Evolutionary conservation across 1,140 invertebrate species (phyloP), one percentile per base, ranked within the genome.

Genomic region (Prorops nasuta): DNA sequence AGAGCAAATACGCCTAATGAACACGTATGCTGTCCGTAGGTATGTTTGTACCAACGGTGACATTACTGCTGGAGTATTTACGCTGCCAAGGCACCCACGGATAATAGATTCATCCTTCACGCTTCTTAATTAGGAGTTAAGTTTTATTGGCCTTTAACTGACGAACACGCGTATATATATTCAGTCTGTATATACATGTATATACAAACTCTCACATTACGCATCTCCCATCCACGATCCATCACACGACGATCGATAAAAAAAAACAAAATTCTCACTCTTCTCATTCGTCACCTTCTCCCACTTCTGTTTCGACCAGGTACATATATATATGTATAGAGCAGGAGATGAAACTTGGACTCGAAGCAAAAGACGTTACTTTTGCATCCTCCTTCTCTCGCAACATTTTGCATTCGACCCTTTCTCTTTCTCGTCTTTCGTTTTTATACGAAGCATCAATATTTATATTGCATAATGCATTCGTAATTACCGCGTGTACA

Each of bases 391-490:
- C 60, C 59, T 58, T 60, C 63, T 57, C 48, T 59, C 48, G 48
- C 54, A 60, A 59, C 58, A 63, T 60, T 75, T 74, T 72, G 67
- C 72, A 76, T 74, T 72, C 67, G 61, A 60, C 54, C 55, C 56
- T 62, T 52, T 54, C 53, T 58, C 62, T 56, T 64, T 49, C 49
- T 50, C n/a, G n/a, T 60, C 56, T 69, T 65, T 69, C 64, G 67
- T 75, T 75, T 77, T 75, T 74, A 67, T 67, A 75, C 66, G 63
- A 76, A 75, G 66, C 75, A 77, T 77, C 74, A 76, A 77, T 77
- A 77, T 77, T 77, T 77, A 77, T 77, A 74, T 69, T 69, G 71
- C 72, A 76, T 77, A 77, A 76, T 76, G 67, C 71, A 73, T 74
- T 68, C 65, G 66, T 74, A 70, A 75, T 75, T 76, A 66, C 67